Conservation (phyloP, 2,113 vertebrate genomes). For the Serranochromis macrocephalus region DNA sequence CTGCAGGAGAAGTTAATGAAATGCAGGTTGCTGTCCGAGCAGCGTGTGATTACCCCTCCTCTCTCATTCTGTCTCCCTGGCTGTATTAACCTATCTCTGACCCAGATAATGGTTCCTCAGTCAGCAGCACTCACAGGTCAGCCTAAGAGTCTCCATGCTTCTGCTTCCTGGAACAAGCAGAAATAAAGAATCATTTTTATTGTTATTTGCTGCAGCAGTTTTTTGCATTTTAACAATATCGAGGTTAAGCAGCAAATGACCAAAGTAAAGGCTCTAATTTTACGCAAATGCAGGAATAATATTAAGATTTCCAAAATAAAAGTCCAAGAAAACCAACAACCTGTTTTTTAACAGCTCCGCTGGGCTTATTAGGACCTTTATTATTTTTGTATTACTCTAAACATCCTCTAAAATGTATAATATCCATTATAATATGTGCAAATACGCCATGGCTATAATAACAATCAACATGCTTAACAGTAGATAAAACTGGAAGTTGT, state of each 20-base stretch:
- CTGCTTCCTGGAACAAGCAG: constrained; percentile 32
- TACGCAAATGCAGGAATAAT: not conserved
- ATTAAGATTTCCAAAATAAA: not conserved
- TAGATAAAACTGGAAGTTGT: not conserved
- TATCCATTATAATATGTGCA: not conserved
- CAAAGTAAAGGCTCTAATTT: not conserved
- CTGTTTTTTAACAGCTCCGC: accelerated
- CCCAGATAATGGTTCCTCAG: constrained; percentile 42
- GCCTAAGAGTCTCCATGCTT: constrained; percentile 26
- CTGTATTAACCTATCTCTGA: constrained; percentile 49
- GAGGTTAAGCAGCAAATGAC: not conserved
- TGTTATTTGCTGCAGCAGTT: not conserved
- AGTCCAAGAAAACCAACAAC: not conserved
- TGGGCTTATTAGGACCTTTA: accelerated
- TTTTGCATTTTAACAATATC: not conserved
- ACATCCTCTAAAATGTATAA: not conserved
- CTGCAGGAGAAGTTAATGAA: not conserved
- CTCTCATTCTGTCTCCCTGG: not conserved
- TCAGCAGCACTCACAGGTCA: constrained; percentile 47
- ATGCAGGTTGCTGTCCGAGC: not conserved
- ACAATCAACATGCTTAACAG: accelerated
- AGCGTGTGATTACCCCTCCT: not conserved
- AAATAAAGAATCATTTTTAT: not conserved
- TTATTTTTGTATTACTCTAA: not conserved
- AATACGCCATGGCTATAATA: not conserved